Base-by-base conservation (phyloP, 2,888 invertebrate species). In the Globia sparganii region DNA sequence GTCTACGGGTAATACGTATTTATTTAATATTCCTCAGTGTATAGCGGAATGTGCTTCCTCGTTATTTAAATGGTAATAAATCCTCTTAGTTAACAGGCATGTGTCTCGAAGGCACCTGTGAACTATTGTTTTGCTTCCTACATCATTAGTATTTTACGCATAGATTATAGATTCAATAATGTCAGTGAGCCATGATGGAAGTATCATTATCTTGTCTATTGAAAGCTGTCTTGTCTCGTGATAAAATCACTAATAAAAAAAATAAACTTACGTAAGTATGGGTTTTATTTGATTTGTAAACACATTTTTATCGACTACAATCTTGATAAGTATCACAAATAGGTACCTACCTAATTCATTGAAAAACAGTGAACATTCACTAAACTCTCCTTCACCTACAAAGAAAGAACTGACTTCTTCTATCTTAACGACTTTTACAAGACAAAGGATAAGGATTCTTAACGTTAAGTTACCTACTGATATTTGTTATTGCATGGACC, bases 111-210 rank as follows among this genome's bases (percentile, higher is more conserved):
- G 67, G 70, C 72, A 75, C 67, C 58, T 68, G 75, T 79, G 61
- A 73, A 61, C 71, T 66, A 83, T 86, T 88, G 81, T 87, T 77
- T 80, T 56, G 77, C 77, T 88, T 88, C 88, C 88, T 86, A 78
- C 72, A 81, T 80, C 37, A 71, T 70, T 83, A 79, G 70, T 83
- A 81, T 40, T 78, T 75, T 66, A 72, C 40, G 80, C 76, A 79
- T 77, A 81, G 46, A 84, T 79, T 74, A 70, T 64, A 59, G 56
- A 84, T 69, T 67, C 37, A 46, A 40, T 58, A 34, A 68, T 62
- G 56, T 68, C 67, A 64, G 43, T 59, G 53, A 53, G n/a, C 62
- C 67, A 67, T 70, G 66, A 31, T 64, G 31, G n/a, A 67, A 77
- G 25, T 82, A 56, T 46, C n/a, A 40, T 43, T 58, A 67, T 49